Base-by-base conservation (phyloP, 1,140 invertebrate genomes). In the Anthonomus grandis region DNA sequence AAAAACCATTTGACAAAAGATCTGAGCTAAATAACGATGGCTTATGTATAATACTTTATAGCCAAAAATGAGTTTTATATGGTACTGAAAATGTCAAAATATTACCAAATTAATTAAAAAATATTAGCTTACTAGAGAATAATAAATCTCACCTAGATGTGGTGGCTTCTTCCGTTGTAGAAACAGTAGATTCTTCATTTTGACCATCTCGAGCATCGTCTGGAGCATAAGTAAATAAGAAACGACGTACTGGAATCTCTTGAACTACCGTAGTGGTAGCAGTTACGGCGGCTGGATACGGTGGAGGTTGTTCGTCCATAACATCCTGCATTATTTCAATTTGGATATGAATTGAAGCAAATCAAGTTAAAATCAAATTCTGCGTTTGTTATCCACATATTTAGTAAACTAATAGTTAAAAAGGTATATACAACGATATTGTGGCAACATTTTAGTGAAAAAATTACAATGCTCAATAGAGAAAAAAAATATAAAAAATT, bases 241-340 rank as follows among this genome's bases (percentile, higher is more conserved):
- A 50, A 9, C 52, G 15, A 17, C 34, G 47, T 10, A 55, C 55
- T 13, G 47, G 27, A 5, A 46, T 19, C 19, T 58, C 61, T 38
- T 59, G 51, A 8, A 60, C 27, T 18, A 51, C 51, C 10, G 60
- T 53, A 8, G 68, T 59, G n/a, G 46, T 57, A 5, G 49, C 37
- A 25, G 21, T 27, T 13, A 31, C 19, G 15, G 12, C 37, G 8
- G 55, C 47, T 12, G 49, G 66, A 55, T 70, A 71, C 27, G 69
- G 62, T 13, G 69, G 69, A 13, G 68, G 67, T 42, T 68, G 66
- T 38, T 66, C 68, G 13, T 66, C 69, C 69, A 71, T 71, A 12
- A 68, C 59, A 42, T 69, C 82, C 64, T 81, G n/a, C n/a, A n/a
- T n/a, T n/a, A n/a, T n/a, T n/a, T n/a, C n/a, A n/a, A n/a, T n/a